Conservation (phyloP, 2,113 vertebrate genomes). For the Silurus meridionalis region DNA sequence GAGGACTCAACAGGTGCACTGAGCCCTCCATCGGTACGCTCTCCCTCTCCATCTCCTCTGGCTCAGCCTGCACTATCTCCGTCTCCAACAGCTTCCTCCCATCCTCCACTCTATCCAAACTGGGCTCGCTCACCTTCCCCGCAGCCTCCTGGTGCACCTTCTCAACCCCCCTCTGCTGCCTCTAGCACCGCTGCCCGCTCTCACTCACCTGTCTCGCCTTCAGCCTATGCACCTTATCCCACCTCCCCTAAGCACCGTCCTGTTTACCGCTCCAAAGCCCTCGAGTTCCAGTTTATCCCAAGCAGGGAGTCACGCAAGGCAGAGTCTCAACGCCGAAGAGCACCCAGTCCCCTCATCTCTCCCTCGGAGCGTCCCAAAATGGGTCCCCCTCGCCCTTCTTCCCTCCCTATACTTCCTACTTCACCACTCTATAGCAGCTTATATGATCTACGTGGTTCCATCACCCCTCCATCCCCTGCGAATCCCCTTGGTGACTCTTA, state of each 20-base stretch:
- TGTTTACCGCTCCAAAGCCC: slow-evolving; percentile 75
- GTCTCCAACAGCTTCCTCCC: slow-evolving; percentile 66
- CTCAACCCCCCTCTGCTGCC: slow-evolving; percentile 67
- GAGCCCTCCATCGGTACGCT: slow-evolving; percentile 78
- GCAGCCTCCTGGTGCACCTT: slow-evolving; percentile 70
- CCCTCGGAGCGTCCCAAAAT: slow-evolving; percentile 80
- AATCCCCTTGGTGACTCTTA: slow-evolving; percentile 80
- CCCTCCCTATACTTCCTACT: slow-evolving; percentile 86
- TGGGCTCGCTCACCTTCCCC: slow-evolving; percentile 75
- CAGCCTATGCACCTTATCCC: slow-evolving; percentile 78
- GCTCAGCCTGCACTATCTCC: slow-evolving; percentile 75
- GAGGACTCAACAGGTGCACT: slow-evolving; percentile 81
- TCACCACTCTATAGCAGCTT: slow-evolving; percentile 74
- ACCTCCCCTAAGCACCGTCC: slow-evolving; percentile 77
- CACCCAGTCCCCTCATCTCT: slow-evolving; percentile 86
- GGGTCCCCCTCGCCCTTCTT: slow-evolving; percentile 84
- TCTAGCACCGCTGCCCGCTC: slow-evolving; percentile 60
- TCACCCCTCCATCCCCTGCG: slow-evolving; percentile 75
- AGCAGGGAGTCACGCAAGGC: slow-evolving; percentile 75
- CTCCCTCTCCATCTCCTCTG: slow-evolving; percentile 73
- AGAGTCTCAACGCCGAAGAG: slow-evolving; percentile 78
- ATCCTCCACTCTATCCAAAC: slow-evolving; percentile 70
- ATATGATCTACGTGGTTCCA: slow-evolving; percentile 73
- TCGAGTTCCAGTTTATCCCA: slow-evolving; percentile 78
- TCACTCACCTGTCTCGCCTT: slow-evolving; percentile 77